phyloP scores from a whole-genome alignment of 1,140 invertebrate species.

The Drosophila sucinea region DNA sequence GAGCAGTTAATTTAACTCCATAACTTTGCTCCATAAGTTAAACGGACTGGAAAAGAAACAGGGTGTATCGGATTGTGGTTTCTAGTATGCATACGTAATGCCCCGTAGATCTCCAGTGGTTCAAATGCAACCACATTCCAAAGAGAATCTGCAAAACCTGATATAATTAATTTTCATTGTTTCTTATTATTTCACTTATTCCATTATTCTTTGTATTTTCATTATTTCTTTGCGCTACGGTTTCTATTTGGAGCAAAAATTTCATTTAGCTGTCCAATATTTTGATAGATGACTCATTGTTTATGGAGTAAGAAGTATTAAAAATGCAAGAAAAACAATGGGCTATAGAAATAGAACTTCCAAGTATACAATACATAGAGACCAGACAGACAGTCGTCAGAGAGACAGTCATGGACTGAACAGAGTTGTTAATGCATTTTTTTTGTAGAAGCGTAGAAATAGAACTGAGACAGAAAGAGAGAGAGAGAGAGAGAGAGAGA shows the following conservation, averaged over 20 bases:
- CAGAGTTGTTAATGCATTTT: conserved; percentile 76
- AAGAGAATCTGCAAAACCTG: not conserved
- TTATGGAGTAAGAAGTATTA: not conserved
- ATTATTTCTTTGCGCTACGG: not conserved
- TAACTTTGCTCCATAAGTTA: too few relatives aligned
- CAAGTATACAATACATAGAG: conserved; percentile 43
- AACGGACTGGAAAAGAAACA: too few relatives aligned
- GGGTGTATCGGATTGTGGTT: too few relatives aligned
- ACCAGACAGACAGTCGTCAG: conserved; percentile 42
- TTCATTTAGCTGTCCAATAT: conserved; percentile 10
- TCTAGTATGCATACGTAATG: too few relatives aligned
- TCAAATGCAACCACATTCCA: too few relatives aligned
- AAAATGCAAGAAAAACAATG: conserved; percentile 36
- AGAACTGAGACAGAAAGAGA: conserved; percentile 32
- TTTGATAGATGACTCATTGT: conserved; percentile 51
- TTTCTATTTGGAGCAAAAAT: not conserved
- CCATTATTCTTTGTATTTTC: not conserved
- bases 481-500: conserved; percentile 42
- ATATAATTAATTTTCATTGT: not conserved
- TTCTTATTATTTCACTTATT: not conserved
- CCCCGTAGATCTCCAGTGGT: too few relatives aligned
- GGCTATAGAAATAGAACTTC: conserved; percentile 21
- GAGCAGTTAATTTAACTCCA: too few relatives aligned
- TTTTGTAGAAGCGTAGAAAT: conserved; percentile 45
- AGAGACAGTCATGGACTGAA: not conserved